Evolutionary conservation across 37 sponge, comb jelly and placozoan species (phyloP).

Genomic region (Diacarnus erythraeanus): DNA sequence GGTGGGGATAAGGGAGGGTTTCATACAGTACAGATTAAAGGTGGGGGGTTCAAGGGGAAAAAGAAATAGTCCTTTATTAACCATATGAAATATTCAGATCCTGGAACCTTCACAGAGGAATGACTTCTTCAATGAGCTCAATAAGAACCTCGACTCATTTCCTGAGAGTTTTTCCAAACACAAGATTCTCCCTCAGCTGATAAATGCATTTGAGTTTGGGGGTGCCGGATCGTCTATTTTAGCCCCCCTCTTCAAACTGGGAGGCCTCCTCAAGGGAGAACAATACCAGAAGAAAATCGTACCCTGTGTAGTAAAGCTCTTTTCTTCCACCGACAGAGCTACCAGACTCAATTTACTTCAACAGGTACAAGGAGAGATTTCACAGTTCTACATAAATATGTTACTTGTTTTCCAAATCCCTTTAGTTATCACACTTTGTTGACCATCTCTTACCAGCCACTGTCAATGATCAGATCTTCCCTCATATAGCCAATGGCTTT

Average conservation of each 20-base stretch:
- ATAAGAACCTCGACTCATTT: slow-evolving; percentile 71
- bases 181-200: slow-evolving; percentile 84
- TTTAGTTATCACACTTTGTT: slow-evolving; percentile 68
- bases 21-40: too few relatives aligned
- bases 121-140: slow-evolving; percentile 67
- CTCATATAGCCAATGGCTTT: slow-evolving; percentile 82
- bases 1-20: too few relatives aligned
- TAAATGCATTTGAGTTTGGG: slow-evolving; percentile 94
- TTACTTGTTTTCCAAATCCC: background rate
- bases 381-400: background rate
- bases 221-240: slow-evolving; percentile 88
- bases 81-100: slow-evolving; percentile 39
- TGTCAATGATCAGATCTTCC: slow-evolving; percentile 86
- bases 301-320: slow-evolving; percentile 94
- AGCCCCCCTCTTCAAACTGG: slow-evolving; percentile 84
- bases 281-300: slow-evolving; percentile 91
- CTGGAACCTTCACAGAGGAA: slow-evolving; percentile 78
- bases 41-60: too few relatives aligned
- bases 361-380: too few relatives aligned
- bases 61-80: background rate
- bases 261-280: slow-evolving; percentile 58
- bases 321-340: slow-evolving; percentile 92
- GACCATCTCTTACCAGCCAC: slow-evolving; percentile 78
- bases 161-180: slow-evolving; percentile 74
- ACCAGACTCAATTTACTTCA: slow-evolving; percentile 91